These are phyloP conservation scores for Anolis carolinensis DNA, from an alignment of 2,113 vertebrate genomes.

Conservation along the genomic window DNA sequence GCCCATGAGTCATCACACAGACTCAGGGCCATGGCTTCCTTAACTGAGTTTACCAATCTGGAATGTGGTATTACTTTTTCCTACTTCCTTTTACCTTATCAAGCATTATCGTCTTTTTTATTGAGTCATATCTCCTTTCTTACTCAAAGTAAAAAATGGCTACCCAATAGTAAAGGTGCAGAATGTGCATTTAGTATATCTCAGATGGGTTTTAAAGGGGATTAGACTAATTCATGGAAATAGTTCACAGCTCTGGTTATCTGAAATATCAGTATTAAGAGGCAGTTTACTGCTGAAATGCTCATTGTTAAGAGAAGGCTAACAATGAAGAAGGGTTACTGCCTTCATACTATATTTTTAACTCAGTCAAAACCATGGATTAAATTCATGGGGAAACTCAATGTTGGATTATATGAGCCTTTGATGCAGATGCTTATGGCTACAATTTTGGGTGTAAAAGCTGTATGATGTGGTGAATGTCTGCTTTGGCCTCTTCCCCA, in stretches of 20 bases:
- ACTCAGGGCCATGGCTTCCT: no score
- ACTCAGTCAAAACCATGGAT: not conserved
- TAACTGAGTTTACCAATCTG: no score
- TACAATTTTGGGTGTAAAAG: slow-evolving; percentile 25
- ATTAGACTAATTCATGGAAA: not conserved
- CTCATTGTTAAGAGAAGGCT: not conserved
- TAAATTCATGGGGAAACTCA: not conserved
- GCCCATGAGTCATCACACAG: no score
- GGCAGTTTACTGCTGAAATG: not conserved
- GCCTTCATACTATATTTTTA: not conserved
- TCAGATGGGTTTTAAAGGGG: not conserved
- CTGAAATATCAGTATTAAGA: not conserved
- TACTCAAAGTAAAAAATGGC: not conserved
- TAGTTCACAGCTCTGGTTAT: not conserved
- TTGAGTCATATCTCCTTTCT: not conserved
- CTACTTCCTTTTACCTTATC: no score
- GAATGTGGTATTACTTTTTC: no score
- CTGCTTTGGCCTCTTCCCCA: slow-evolving; percentile 41
- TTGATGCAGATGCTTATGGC: accelerated
- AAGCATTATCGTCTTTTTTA: no score
- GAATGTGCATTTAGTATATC: not conserved
- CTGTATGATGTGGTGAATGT: slow-evolving; percentile 19
- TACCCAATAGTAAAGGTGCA: not conserved
- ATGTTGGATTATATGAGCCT: not conserved
- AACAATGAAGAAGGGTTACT: not conserved